phyloP scores from a whole-genome alignment of 2,888 invertebrate species.

The Hypolimnas misippus region DNA sequence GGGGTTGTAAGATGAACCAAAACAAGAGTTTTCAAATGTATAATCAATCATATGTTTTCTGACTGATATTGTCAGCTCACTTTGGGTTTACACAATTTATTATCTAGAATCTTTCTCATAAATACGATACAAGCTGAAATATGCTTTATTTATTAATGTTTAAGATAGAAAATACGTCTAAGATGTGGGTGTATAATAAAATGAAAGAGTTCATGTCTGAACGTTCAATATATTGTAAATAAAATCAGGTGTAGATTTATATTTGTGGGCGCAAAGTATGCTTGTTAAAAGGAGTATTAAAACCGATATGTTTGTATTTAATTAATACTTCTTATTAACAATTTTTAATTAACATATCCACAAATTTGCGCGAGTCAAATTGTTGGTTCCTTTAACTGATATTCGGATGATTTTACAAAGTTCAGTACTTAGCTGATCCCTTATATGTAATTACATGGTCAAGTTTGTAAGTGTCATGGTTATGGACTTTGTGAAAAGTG shows the following conservation, averaged over 20 bases:
- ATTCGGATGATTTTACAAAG: too few species aligned
- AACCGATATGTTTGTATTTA: too few species aligned
- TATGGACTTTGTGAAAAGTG: too few species aligned
- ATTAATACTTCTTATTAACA: too few species aligned
- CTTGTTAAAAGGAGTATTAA: too few species aligned
- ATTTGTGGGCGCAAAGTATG: too few species aligned
- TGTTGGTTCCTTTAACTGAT: too few species aligned
- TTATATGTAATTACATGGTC: too few species aligned
- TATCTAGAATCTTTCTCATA: constrained; percentile 1
- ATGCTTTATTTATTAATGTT: not conserved
- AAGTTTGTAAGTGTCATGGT: too few species aligned
- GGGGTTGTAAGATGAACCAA: constrained; percentile 16
- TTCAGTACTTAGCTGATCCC: too few species aligned
- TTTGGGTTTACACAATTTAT: constrained; percentile 26
- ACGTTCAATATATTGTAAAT: not conserved
- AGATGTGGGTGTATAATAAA: not conserved
- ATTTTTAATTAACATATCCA: too few species aligned
- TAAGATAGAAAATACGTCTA: not conserved
- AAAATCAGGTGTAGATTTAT: not conserved
- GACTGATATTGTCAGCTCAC: constrained; percentile 25
- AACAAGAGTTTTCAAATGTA: constrained; percentile 31
- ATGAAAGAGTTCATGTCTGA: not conserved
- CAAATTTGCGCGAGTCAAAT: too few species aligned
- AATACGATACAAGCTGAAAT: not conserved
- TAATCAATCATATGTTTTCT: constrained; percentile 33